These are phyloP conservation scores for Deilephila elpenor DNA, from an alignment of 2,888 invertebrate species.

Conservation along the genomic window DNA sequence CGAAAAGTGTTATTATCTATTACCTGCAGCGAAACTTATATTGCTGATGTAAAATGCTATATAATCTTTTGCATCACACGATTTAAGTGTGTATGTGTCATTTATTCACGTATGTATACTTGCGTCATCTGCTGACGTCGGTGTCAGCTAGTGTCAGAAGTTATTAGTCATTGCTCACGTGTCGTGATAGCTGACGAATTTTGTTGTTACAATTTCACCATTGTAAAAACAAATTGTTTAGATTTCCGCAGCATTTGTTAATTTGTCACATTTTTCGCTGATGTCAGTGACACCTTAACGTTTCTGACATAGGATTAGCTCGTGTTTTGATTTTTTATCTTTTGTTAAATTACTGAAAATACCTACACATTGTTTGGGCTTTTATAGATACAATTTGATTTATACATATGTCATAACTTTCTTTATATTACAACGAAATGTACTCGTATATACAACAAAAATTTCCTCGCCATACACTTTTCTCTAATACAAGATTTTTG, in stretches of 20 bases:
- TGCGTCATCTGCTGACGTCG: not conserved
- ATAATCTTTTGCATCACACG: too few species aligned
- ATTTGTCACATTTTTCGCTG: not conserved
- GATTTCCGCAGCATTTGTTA: not conserved
- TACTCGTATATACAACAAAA: too few species aligned
- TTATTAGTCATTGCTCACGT: not conserved
- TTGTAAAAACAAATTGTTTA: slow-evolving; percentile 1
- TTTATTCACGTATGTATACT: slow-evolving; percentile 1
- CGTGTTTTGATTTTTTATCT: not conserved
- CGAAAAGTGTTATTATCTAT: too few species aligned
- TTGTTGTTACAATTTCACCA: not conserved
- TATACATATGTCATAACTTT: too few species aligned
- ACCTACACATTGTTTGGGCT: too few species aligned
- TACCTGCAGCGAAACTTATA: too few species aligned
- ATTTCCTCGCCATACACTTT: too few species aligned
- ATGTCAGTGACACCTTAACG: not conserved
- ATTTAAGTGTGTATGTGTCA: not conserved
- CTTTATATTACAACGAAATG: too few species aligned
- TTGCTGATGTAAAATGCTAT: too few species aligned
- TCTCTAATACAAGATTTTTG: too few species aligned
- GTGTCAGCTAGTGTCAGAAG: slow-evolving; percentile 14
- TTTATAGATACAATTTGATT: too few species aligned
- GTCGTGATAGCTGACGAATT: not conserved
- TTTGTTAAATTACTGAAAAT: not conserved
- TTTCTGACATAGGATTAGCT: not conserved